phyloP scores from a whole-genome alignment of 2,888 invertebrate species.

The Alloplasta piceator region DNA sequence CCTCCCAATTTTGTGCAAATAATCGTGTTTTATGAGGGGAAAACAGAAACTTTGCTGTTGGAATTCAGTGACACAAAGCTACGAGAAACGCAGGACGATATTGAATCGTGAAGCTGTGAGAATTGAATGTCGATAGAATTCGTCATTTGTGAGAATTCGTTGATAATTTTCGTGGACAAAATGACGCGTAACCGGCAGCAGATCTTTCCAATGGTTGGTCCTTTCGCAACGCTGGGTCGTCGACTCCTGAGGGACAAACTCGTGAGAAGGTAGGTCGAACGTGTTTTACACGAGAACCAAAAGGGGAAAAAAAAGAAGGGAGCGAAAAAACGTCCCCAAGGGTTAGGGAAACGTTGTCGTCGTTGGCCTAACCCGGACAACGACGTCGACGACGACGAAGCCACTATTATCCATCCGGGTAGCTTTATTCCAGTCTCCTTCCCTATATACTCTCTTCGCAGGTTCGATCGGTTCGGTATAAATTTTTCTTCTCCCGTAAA shows the following conservation, averaged over 20 bases:
- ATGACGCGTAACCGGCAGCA: conserved; percentile 84
- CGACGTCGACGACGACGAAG: background rate
- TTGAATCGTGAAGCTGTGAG: conserved; percentile 3
- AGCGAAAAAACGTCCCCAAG: background rate
- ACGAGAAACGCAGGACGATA: background rate
- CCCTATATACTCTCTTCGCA: background rate
- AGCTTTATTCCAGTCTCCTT: conserved; percentile 6
- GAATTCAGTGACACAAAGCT: background rate
- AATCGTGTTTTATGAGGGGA: background rate
- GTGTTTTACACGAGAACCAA: conserved; percentile 39
- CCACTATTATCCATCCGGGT: background rate
- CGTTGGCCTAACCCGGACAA: background rate
- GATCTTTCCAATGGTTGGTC: conserved; percentile 83
- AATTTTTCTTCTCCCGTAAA: conserved; percentile 48
- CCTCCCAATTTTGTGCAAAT: too few relatives aligned
- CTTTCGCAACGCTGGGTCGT: conserved; percentile 85
- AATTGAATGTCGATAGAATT: conserved; percentile 7
- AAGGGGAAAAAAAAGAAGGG: background rate
- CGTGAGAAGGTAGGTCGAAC: conserved; percentile 83
- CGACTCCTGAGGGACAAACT: conserved; percentile 84
- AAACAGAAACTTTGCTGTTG: background rate
- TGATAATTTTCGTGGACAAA: conserved; percentile 43
- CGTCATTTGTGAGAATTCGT: background rate
- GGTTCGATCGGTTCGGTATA: conserved; percentile 9
- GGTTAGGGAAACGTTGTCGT: background rate